These are phyloP conservation scores for Stenopsyche tienmushanensis DNA, from an alignment of 1,140 invertebrate species.

Conservation along the genomic window DNA sequence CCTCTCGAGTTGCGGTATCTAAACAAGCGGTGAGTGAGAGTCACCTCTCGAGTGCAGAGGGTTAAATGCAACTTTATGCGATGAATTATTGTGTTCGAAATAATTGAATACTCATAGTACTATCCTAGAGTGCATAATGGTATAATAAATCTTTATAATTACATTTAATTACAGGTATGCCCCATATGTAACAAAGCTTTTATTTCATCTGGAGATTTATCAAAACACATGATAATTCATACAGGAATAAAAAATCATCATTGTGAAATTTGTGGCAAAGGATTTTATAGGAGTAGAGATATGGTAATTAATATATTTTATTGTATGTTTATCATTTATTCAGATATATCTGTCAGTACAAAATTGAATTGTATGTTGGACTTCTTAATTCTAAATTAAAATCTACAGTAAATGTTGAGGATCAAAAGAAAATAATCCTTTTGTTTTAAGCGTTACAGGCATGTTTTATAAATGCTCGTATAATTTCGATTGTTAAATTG, in stretches of 20 bases:
- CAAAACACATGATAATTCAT: conserved; percentile 71
- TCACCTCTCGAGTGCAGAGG: conserved; percentile 49
- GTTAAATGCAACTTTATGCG: not conserved
- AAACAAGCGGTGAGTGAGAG: conserved; percentile 60
- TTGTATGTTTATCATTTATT: not conserved
- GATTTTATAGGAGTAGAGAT: conserved; percentile 66
- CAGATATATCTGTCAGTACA: not conserved
- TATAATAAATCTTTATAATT: conserved; percentile 9
- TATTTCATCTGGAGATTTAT: conserved; percentile 64
- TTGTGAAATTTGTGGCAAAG: conserved; percentile 72
- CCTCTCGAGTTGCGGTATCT: no score
- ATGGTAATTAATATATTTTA: conserved; percentile 48
- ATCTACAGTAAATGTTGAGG: not conserved
- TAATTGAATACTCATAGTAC: not conserved
- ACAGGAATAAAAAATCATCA: conserved; percentile 73
- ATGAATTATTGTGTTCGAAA: conserved; percentile 11
- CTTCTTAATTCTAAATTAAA: not conserved
- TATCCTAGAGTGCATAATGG: no score
- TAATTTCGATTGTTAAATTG: not conserved
- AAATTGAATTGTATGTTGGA: not conserved
- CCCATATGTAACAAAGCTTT: conserved; percentile 71
- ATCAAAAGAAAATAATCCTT: not conserved
- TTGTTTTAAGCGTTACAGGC: not conserved
- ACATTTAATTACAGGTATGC: conserved; percentile 58
- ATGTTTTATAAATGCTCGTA: not conserved